phyloP scores from a whole-genome alignment of 2,888 invertebrate species.

The Volucella bombylans region DNA sequence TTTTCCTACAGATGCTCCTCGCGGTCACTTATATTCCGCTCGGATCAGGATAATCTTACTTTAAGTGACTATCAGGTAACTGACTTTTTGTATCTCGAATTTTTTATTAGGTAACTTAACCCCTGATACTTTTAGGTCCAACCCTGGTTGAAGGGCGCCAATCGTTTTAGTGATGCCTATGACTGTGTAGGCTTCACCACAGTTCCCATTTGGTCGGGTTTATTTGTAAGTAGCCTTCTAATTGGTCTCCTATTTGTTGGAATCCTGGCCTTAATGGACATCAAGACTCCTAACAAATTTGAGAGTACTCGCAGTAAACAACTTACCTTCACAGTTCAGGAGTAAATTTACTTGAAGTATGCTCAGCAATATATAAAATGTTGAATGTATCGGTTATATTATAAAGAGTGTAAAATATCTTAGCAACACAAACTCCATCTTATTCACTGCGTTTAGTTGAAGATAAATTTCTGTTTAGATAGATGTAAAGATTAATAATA shows the following conservation, averaged over 20 bases:
- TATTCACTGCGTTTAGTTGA: not conserved
- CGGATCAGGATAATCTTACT: conserved; percentile 83
- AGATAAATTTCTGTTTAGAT: conserved; percentile 4
- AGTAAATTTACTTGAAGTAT: conserved; percentile 83
- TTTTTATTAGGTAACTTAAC: not conserved
- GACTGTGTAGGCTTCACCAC: conserved; percentile 96
- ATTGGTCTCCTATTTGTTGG: conserved; percentile 90
- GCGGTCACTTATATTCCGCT: conserved; percentile 83
- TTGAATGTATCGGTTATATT: not conserved
- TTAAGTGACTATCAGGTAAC: conserved; percentile 84
- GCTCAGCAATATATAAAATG: not conserved
- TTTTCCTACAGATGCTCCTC: conserved; percentile 84
- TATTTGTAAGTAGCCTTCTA: conserved; percentile 91
- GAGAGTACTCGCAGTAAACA: conserved; percentile 98
- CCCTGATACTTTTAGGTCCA: conserved; percentile 83
- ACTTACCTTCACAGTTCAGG: conserved; percentile 90
- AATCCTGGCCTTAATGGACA: conserved; percentile 93
- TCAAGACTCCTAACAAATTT: conserved; percentile 97
- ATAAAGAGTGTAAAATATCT: conserved; percentile 7
- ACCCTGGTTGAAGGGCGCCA: conserved; percentile 83
- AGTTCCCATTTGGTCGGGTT: conserved; percentile 95
- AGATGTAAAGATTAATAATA: not conserved
- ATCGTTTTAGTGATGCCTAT: conserved; percentile 88
- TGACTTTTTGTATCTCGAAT: not conserved
- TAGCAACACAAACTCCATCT: conserved; percentile 4